Evolutionary conservation across 2,113 vertebrate species (phyloP), one percentile per base, ranked within the genome.

Genomic region (Pyxicephalus adspersus): DNA sequence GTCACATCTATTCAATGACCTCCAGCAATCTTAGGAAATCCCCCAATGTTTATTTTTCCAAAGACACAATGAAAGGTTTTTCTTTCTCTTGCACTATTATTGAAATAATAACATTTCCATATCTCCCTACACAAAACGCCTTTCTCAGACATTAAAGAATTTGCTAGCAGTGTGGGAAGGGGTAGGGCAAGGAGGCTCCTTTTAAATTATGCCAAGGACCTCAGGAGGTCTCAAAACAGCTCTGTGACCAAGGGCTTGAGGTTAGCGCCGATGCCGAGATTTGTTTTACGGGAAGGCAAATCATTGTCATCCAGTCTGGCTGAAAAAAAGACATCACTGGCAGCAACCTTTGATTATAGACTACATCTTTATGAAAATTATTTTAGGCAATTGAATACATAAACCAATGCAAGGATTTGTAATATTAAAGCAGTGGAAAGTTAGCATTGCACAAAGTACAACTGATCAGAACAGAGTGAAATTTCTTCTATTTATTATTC

Each of bases 141-240:
- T 57, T 9, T 23, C 20, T 20, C 20, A 58, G 52, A 73, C 54
- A 73, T 34, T 57, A 73, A 13, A 57, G 70, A 34, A 73, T 73
- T 73, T 18, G 38, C 55, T 51, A 15, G 26, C 19, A 28, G 51
- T 73, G 52, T 60, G n/a, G 71, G 70, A 73, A 7, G 52, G 70
- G 28, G 70, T 73, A 31, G 28, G n/a, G 54, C 58, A 61, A 15
- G 13, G 58, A 61, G 58, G n/a, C 71, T 60, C 55, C 71, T 74
- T 74, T 74, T 55, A 74, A 38, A 74, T 23, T 60, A 74, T 31
- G 71, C 71, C 71, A 74, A 60, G n/a, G 71, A 34, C 71, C 54
- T 34, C 34, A 74, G 71, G 71, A 74, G 71, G 71, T 74, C 71
- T 74, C 55, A 38, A 31, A 74, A 74, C 54, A 34, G 34, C 29